Percentiles rank a stretch among this genome's conserved stretches.
Evolutionary conservation across 2,113 vertebrate genomes (phyloP).

Genomic region (Eulacestoma nigropectus): DNA sequence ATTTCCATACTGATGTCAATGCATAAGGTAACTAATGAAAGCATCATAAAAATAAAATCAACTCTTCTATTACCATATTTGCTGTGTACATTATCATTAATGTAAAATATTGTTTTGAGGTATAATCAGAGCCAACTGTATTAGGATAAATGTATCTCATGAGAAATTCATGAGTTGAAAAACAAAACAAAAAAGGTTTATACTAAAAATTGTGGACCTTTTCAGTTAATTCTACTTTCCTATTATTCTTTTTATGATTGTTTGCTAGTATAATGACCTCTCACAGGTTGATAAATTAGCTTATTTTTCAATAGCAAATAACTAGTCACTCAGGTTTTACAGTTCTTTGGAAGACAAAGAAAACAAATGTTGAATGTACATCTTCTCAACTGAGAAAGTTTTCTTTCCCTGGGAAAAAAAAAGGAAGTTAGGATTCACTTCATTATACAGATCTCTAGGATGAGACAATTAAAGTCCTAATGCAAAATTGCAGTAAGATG

Average conservation of each 20-base stretch:
- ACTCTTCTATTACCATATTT: background rate
- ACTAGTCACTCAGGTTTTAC: background rate
- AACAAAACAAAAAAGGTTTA: background rate
- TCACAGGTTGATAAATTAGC: background rate
- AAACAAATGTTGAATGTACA: background rate
- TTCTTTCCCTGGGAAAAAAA: background rate
- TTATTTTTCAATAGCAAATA: background rate
- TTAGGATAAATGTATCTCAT: background rate
- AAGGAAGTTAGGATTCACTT: background rate
- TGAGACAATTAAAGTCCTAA: background rate
- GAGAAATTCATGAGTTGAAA: background rate
- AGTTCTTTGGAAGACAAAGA: background rate
- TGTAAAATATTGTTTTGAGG: background rate
- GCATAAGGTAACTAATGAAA: background rate
- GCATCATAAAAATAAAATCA: background rate
- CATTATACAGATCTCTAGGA: background rate
- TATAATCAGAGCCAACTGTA: background rate
- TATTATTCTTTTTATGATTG: background rate
- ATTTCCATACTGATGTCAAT: slow-evolving; percentile 13
- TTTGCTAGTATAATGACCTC: background rate
- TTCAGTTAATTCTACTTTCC: background rate
- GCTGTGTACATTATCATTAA: background rate
- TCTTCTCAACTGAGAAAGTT: background rate
- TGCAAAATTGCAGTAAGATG: background rate
- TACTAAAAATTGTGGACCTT: background rate